Percentiles rank a stretch among this genome's conserved stretches.
Conservation (phyloP, 2,797 vertebrate genomes). For the Coranthus polyacanthus region DNA sequence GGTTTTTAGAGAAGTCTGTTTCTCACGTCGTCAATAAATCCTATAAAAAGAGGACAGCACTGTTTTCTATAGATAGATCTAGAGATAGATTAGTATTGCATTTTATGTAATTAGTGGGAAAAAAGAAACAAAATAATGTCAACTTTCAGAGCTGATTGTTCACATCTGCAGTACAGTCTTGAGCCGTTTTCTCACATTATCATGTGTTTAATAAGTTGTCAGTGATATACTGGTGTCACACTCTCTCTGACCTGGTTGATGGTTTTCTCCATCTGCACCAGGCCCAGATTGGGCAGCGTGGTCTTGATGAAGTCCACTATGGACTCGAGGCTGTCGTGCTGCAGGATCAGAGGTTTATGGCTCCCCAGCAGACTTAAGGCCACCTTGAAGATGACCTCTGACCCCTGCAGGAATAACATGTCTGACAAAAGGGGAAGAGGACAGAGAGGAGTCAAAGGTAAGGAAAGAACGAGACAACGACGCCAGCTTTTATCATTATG, state of each 20-base stretch:
- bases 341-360: slow-evolving; percentile 97
- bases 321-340: slow-evolving; percentile 96
- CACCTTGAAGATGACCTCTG: slow-evolving; percentile 98
- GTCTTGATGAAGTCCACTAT: slow-evolving; percentile 99
- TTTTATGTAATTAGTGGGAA: no score
- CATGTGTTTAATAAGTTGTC: no score
- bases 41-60: no score
- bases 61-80: no score
- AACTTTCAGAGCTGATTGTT: no score
- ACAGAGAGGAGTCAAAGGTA: neutral
- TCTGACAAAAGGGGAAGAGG: slow-evolving; percentile 80
- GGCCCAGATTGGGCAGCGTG: slow-evolving; percentile 94
- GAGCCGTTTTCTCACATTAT: no score
- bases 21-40: no score
- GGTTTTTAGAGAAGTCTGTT: no score
- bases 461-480: slow-evolving; percentile 1
- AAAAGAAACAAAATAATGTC: no score
- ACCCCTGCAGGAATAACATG: slow-evolving; percentile 96
- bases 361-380: slow-evolving; percentile 95
- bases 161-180: no score
- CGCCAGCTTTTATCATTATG: slow-evolving; percentile 2
- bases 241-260: slow-evolving; percentile 92
- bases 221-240: no score
- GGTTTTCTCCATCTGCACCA: slow-evolving; percentile 99
- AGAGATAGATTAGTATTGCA: no score